Evolutionary conservation across 2,797 vertebrate species (phyloP).

Genomic region (Microctenopoma stevenorrisi): DNA sequence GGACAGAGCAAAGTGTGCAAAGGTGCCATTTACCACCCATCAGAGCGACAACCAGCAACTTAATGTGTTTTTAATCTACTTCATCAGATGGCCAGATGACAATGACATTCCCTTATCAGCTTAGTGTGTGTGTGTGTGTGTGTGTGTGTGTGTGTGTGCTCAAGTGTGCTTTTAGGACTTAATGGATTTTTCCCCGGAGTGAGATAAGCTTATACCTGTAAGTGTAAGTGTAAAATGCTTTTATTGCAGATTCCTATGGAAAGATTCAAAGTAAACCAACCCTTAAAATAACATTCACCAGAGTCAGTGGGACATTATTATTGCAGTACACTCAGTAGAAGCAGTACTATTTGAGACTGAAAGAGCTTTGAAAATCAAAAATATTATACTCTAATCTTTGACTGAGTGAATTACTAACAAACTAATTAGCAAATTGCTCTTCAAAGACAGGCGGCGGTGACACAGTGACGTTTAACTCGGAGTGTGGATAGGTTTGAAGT

Average conservation of each 20-base stretch:
- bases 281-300: slow-evolving; percentile 16
- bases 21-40: slow-evolving; percentile 15
- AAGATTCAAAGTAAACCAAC: slow-evolving; percentile 12
- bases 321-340: not conserved
- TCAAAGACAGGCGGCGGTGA: slow-evolving; percentile 25
- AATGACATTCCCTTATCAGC: slow-evolving; percentile 59
- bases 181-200: slow-evolving; percentile 53
- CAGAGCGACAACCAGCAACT: slow-evolving; percentile 10
- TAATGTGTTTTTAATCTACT: slow-evolving; percentile 65
- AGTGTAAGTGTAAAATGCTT: slow-evolving; percentile 35
- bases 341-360: not conserved
- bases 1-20: slow-evolving; percentile 20
- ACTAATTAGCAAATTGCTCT: slow-evolving; percentile 18
- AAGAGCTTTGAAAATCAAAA: not conserved
- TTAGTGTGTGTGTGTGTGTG: slow-evolving; percentile 2
- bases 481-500: slow-evolving; percentile 51
- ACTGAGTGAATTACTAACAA: slow-evolving; percentile 3
- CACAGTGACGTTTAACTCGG: slow-evolving; percentile 10
- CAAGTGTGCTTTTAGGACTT: slow-evolving; percentile 11
- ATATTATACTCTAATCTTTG: not conserved
- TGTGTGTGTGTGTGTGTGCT: not conserved
- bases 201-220: slow-evolving; percentile 46
- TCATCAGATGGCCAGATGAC: slow-evolving; percentile 60
- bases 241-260: slow-evolving; percentile 47
- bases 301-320: slow-evolving; percentile 1